Evolutionary conservation across 2,888 invertebrate species (phyloP).

Genomic region (Schrankia costaestrigalis): DNA sequence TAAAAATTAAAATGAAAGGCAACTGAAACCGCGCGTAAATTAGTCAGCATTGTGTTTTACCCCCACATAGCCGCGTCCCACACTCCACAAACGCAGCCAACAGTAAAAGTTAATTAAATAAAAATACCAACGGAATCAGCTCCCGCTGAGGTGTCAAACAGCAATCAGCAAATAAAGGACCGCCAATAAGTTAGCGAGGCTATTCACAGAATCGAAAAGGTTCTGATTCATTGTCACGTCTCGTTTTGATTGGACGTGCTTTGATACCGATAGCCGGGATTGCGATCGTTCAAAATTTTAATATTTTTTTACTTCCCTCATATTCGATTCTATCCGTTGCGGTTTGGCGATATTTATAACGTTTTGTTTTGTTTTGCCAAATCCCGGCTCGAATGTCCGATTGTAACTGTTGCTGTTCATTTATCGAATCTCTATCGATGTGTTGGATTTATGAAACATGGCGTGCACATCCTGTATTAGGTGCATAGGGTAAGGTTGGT

Average conservation of each 20-base stretch:
- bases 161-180: constrained; percentile 76
- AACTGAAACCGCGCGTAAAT: constrained; percentile 62
- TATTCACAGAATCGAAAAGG: constrained; percentile 74
- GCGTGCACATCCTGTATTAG: constrained; percentile 13
- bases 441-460: constrained; percentile 34
- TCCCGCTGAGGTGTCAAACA: constrained; percentile 69
- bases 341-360: constrained; percentile 69
- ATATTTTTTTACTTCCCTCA: constrained; percentile 69
- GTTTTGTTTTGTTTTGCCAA: constrained; percentile 61
- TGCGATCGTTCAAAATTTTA: constrained; percentile 71
- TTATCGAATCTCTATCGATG: constrained; percentile 46
- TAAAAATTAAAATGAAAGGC: constrained; percentile 51
- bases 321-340: constrained; percentile 70
- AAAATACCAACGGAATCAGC: constrained; percentile 65
- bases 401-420: constrained; percentile 48
- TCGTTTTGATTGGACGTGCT: constrained; percentile 79
- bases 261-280: constrained; percentile 77
- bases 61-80: constrained; percentile 27
- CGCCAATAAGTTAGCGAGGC: constrained; percentile 74
- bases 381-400: constrained; percentile 44
- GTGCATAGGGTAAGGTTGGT: constrained; percentile 5
- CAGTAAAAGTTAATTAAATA: constrained; percentile 70
- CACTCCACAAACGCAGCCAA: constrained; percentile 49
- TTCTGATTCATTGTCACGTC: constrained; percentile 78
- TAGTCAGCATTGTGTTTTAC: constrained; percentile 65